phyloP scores from a whole-genome alignment of 2,113 vertebrate species.

The Macquaria australasica region DNA sequence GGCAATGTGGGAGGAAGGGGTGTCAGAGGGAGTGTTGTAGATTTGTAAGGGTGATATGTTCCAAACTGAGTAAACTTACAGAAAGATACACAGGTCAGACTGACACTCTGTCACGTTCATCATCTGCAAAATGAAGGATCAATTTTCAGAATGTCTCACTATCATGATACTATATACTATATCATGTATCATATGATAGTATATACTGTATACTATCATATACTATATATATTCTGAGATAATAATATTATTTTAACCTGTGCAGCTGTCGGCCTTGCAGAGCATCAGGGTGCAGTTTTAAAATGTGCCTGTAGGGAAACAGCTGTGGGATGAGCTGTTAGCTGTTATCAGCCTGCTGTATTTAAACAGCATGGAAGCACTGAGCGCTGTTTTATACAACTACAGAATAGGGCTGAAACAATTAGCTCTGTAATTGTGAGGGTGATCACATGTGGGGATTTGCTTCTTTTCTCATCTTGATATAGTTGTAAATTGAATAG shows the following conservation, averaged over 20 bases:
- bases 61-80: neutral
- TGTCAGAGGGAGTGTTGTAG: neutral
- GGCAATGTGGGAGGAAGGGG: conserved; percentile 4
- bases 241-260: too few species aligned
- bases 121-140: neutral
- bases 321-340: too few species aligned
- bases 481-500: too few species aligned
- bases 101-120: neutral
- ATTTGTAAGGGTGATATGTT: conserved; percentile 19
- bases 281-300: neutral
- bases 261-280: neutral
- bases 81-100: neutral
- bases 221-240: neutral
- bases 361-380: too few species aligned
- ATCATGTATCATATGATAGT: too few species aligned
- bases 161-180: neutral
- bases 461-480: too few species aligned
- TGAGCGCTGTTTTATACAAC: too few species aligned
- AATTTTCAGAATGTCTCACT: neutral
- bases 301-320: neutral
- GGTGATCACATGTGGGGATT: too few species aligned
- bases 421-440: too few species aligned
- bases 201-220: too few species aligned
- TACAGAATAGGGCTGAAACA: too few species aligned
- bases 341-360: too few species aligned